phyloP scores from a whole-genome alignment of 2,113 vertebrate genomes.

The Mustela nigripes region DNA sequence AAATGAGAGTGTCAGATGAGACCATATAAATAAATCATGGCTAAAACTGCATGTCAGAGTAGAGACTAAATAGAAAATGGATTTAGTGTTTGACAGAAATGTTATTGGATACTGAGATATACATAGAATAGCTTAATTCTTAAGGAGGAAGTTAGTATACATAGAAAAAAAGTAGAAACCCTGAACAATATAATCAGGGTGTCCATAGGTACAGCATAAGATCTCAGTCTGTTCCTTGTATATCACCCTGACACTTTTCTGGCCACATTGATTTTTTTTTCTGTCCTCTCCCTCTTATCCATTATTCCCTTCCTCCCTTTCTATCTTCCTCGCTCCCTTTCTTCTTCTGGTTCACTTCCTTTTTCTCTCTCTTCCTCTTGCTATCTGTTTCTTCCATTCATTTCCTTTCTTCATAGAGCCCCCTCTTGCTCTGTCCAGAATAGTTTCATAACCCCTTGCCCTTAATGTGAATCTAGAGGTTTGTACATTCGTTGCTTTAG shows the following conservation, averaged over 20 bases:
- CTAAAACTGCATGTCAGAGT: conserved; percentile 29
- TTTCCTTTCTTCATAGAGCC: not conserved
- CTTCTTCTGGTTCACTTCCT: fast-evolving
- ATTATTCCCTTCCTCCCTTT: not conserved
- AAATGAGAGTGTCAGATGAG: not conserved
- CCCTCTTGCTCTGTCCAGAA: not conserved
- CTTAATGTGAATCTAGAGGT: not conserved
- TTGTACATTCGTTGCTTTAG: not conserved
- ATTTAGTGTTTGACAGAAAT: conserved; percentile 7
- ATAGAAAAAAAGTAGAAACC: not conserved
- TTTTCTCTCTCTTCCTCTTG: not conserved
- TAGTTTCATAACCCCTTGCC: not conserved
- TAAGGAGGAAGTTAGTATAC: not conserved
- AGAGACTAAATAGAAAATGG: not conserved
- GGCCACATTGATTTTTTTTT: not conserved
- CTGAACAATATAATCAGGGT: not conserved
- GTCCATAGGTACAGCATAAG: not conserved
- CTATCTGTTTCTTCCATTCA: not conserved
- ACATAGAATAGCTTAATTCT: not conserved
- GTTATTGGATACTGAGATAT: not conserved
- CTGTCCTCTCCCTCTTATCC: not conserved
- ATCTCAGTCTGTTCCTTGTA: fast-evolving
- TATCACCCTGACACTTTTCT: not conserved
- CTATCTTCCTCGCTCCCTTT: not conserved
- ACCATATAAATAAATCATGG: not conserved